Conservation (phyloP, 2,113 vertebrate genomes). For the Apistogramma diplotaenia region DNA sequence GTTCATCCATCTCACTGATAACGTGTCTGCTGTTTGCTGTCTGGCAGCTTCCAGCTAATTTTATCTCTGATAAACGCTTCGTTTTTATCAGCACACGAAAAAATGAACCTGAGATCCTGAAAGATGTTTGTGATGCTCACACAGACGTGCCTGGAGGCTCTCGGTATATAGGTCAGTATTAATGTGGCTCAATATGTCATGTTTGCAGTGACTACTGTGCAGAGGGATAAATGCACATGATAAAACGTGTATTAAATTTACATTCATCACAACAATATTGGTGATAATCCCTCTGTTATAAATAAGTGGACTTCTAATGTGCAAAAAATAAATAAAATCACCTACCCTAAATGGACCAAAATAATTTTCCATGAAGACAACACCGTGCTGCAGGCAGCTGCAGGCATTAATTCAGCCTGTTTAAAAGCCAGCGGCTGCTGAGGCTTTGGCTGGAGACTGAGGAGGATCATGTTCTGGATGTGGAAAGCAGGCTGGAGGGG, state of each 20-base stretch:
- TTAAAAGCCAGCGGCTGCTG: constrained; percentile 40
- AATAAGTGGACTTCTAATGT: background rate
- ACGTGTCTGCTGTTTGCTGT: constrained; percentile 11
- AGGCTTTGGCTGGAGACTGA: constrained; percentile 55
- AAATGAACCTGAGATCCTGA: constrained; percentile 15
- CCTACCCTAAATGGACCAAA: background rate
- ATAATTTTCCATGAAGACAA: constrained; percentile 26
- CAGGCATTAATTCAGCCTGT: constrained; percentile 16
- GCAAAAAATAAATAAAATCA: constrained; percentile 9
- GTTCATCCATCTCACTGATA: constrained; percentile 19
- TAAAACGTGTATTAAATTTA: background rate
- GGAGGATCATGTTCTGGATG: constrained; percentile 54
- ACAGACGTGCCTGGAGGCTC: background rate
- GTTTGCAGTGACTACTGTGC: background rate
- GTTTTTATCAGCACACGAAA: constrained; percentile 37
- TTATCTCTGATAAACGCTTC: constrained; percentile 3
- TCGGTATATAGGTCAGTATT: constrained; percentile 8
- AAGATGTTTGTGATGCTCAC: background rate
- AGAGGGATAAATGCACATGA: background rate
- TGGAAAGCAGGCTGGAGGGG: constrained; percentile 37
- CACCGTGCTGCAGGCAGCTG: constrained; percentile 31
- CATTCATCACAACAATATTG: background rate
- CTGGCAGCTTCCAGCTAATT: constrained; percentile 17
- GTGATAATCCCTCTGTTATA: constrained; percentile 22
- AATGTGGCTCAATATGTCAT: constrained; percentile 2